Evolutionary conservation across 1,140 invertebrate species (phyloP), one percentile per base, ranked within the genome.

Genomic region (Drosophila lacertosa): DNA sequence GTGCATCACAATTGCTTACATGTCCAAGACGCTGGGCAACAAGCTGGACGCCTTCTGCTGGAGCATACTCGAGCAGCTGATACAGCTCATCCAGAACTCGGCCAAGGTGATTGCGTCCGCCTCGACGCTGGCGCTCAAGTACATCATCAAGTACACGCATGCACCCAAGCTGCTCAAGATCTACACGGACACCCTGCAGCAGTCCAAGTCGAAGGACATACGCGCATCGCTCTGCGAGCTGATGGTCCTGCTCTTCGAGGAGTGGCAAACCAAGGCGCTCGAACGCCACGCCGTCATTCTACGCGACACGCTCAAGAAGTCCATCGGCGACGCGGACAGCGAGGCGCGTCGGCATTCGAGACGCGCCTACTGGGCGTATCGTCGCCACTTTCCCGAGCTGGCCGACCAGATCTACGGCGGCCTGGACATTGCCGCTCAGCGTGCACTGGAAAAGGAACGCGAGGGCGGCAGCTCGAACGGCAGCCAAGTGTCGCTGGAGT

Each of bases 71-170:
- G 95, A 95, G 50, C 94, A 94, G 64, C 92, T 99, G 18, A 97
- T 99, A 79, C 96, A 96, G 90, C 93, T 99, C 42, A 97, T 99
- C 91, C 97, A 97, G 84, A 99, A 99, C 92, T 97, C 97, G 86
- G 98, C 97, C 73, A 99, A 99, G 94, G 95, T 99, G 54, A 97
- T 99, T 92, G 96, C 98, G 6, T 96, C 97, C 7, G 96, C 98
- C 7, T 97, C 97, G 29, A 94, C 95, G 9, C 94, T 98, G 44
- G 95, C 96, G 39, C 94, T 99, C 22, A 94, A 95, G 11, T 99
- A 98, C 92, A 97, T 99, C 18, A 95, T 99, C 44, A 94, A 95
- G 84, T 94, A 97, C 92, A 97, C 97, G 16, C 97, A 98, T 90
- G 94, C 95, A 78, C 94, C 94, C 32, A 93, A 97, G 60, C 93